These are phyloP conservation scores for Leptopilina clavipes DNA, from an alignment of 1,140 invertebrate species.

Conservation along the genomic window DNA sequence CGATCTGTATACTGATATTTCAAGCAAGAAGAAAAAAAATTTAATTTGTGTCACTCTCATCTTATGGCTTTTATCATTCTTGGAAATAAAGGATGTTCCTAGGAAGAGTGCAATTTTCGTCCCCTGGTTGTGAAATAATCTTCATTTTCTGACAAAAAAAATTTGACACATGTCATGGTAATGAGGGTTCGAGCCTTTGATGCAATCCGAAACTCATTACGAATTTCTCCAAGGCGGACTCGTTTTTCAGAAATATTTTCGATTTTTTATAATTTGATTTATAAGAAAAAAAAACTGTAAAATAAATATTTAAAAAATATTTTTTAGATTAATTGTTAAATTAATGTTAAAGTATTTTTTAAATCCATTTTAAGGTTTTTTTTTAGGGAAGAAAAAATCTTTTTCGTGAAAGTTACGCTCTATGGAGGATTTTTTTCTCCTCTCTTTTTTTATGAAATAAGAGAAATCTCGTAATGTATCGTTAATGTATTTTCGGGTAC, in stretches of 20 bases:
- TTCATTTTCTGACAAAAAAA: background rate
- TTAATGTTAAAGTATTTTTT: too few relatives aligned
- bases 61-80: background rate
- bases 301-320: too few relatives aligned
- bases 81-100: background rate
- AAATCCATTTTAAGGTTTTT: too few relatives aligned
- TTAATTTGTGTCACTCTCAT: background rate
- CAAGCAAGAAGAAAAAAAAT: background rate
- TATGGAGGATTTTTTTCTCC: too few relatives aligned
- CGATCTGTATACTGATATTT: background rate
- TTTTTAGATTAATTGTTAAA: too few relatives aligned
- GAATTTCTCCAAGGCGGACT: background rate
- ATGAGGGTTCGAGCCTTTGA: constrained; percentile 4
- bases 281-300: too few relatives aligned
- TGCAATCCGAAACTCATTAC: constrained; percentile 10
- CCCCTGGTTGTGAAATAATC: background rate
- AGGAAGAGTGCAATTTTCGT: background rate
- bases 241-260: too few relatives aligned
- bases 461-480: background rate
- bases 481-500: constrained; percentile 20
- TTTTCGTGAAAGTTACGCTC: too few relatives aligned
- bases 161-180: constrained; percentile 8
- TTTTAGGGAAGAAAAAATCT: too few relatives aligned
- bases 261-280: too few relatives aligned
- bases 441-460: background rate